These are phyloP conservation scores for Labeo catla DNA, from an alignment of 2,113 vertebrate species.

Conservation along the genomic window DNA sequence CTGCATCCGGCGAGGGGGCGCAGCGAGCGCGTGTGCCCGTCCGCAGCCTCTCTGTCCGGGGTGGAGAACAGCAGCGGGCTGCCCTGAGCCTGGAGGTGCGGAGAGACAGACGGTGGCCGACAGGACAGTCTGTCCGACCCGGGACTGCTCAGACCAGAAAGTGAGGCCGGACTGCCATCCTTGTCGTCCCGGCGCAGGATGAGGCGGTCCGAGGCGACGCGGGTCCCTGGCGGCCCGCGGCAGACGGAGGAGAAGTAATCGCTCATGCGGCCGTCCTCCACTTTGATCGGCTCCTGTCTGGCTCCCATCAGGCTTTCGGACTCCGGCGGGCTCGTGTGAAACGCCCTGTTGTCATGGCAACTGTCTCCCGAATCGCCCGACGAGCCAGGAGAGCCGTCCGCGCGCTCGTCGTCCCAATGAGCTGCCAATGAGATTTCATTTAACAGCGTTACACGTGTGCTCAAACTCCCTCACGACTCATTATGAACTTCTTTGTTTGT, in stretches of 20 bases:
- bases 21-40: constrained; percentile 78
- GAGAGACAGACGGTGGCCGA: too few species aligned
- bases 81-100: too few species aligned
- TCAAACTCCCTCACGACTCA: constrained; percentile 75
- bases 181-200: constrained; percentile 81
- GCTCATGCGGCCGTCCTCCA: constrained; percentile 81
- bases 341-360: constrained; percentile 81
- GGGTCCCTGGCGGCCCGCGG: constrained; percentile 72
- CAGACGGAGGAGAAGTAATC: constrained; percentile 58
- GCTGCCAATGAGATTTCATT: constrained; percentile 47
- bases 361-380: constrained; percentile 92
- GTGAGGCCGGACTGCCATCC: constrained; percentile 81
- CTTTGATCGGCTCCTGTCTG: constrained; percentile 97
- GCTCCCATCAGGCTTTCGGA: constrained; percentile 89
- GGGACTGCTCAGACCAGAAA: constrained; percentile 90
- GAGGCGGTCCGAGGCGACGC: constrained; percentile 68
- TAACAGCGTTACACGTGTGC: too few species aligned
- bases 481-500: neutral
- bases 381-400: constrained; percentile 91
- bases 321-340: constrained; percentile 74
- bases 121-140: constrained; percentile 82
- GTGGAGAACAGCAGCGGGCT: too few species aligned
- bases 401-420: constrained; percentile 95
- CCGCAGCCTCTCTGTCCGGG: neutral
- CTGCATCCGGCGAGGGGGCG: constrained; percentile 87